Evolutionary conservation across 2,888 invertebrate genomes (phyloP).

Genomic region (Brachylomia viminalis): DNA sequence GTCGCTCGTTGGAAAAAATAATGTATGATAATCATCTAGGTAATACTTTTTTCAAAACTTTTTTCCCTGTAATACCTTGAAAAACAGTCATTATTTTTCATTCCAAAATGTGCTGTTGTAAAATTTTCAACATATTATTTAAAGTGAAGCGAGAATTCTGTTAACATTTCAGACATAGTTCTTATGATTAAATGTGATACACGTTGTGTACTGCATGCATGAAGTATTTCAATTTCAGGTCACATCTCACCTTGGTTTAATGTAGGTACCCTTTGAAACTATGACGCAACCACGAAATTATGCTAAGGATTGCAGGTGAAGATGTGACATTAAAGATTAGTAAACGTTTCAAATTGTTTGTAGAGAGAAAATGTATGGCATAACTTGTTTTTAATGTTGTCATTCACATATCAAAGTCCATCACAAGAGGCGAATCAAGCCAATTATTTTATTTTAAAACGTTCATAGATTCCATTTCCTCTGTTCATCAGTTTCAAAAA

Average conservation of each 20-base stretch:
- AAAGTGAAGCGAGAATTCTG: not conserved
- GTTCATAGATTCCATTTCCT: not conserved
- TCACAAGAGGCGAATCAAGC: constrained; percentile 38
- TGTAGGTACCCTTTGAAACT: not conserved
- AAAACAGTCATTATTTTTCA: not conserved
- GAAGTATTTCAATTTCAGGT: constrained; percentile 45
- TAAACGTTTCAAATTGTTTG: not conserved
- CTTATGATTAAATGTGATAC: constrained; percentile 18
- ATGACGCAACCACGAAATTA: constrained; percentile 3
- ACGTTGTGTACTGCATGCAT: constrained; percentile 5
- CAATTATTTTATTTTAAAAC: constrained; percentile 38
- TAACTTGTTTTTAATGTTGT: no score
- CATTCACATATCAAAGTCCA: not conserved
- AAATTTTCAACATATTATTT: not conserved
- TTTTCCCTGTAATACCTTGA: no score
- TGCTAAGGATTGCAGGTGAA: not conserved
- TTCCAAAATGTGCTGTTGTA: not conserved
- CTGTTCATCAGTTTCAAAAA: not conserved
- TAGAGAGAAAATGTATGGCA: not conserved
- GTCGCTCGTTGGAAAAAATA: not conserved
- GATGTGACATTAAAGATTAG: not conserved
- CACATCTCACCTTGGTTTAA: constrained; percentile 20
- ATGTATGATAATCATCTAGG: not conserved
- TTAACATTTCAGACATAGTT: constrained; percentile 10
- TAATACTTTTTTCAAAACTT: no score